phyloP scores from a whole-genome alignment of 1,140 invertebrate species.

The Planococcus citri region DNA sequence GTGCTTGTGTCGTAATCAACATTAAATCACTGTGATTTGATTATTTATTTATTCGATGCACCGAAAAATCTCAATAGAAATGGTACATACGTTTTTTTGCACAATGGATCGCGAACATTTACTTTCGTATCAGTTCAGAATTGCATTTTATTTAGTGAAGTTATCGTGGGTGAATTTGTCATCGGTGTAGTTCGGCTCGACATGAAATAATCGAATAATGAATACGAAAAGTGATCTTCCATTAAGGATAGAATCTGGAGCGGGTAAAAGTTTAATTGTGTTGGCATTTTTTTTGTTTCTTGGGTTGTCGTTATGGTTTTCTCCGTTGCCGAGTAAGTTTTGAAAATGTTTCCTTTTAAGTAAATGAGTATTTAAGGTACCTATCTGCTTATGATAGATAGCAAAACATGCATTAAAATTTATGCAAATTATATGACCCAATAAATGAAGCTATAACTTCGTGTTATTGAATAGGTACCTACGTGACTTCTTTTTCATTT shows the following conservation, averaged over 20 bases:
- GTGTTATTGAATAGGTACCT: too few relatives aligned
- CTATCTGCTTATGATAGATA: too few relatives aligned
- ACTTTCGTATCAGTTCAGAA: background rate
- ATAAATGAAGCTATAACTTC: too few relatives aligned
- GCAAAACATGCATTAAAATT: too few relatives aligned
- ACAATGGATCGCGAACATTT: background rate
- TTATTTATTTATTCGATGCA: background rate
- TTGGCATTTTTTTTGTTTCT: constrained; percentile 5
- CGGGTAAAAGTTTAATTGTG: background rate
- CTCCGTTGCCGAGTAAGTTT: constrained; percentile 3
- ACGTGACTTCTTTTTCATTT: too few relatives aligned
- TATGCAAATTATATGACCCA: too few relatives aligned
- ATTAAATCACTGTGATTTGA: background rate
- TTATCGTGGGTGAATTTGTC: background rate
- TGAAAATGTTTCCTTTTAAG: too few relatives aligned
- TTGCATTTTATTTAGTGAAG: background rate
- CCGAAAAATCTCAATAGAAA: background rate
- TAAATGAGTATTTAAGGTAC: too few relatives aligned
- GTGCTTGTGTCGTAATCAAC: background rate
- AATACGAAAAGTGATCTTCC: background rate
- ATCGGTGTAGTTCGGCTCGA: background rate
- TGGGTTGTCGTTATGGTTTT: background rate
- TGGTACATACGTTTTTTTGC: background rate
- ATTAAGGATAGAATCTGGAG: background rate
- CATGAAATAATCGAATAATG: background rate